Conservation (phyloP, 1,140 invertebrate species). For the Rhagoletis pomonella region DNA sequence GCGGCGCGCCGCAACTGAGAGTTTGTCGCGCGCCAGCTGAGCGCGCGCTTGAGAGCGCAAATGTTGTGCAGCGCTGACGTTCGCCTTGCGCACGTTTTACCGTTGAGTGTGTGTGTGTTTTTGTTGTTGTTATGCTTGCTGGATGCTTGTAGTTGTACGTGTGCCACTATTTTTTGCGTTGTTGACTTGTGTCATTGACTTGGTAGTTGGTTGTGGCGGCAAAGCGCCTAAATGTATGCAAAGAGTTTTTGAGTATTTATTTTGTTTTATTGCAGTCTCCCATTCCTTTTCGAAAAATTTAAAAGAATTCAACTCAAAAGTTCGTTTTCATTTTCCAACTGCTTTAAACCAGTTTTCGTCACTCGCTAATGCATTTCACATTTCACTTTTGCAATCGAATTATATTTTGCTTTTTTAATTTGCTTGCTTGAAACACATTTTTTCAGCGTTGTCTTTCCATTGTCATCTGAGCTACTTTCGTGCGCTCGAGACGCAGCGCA, state of each 20-base stretch:
- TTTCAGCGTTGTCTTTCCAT: background rate
- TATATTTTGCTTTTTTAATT: background rate
- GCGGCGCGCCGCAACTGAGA: background rate
- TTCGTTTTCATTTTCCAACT: background rate
- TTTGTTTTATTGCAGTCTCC: background rate
- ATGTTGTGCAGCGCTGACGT: background rate
- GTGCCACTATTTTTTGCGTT: background rate
- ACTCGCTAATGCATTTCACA: background rate
- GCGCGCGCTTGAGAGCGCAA: background rate
- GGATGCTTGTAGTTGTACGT: background rate
- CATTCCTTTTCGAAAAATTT: background rate
- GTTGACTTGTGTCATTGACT: slow-evolving; percentile 14
- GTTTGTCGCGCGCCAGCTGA: background rate
- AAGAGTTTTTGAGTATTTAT: background rate
- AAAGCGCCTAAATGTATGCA: slow-evolving; percentile 17
- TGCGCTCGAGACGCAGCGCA: background rate
- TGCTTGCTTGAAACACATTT: background rate
- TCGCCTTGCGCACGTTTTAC: background rate
- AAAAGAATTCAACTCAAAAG: background rate
- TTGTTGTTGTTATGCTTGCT: background rate
- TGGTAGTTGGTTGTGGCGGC: background rate
- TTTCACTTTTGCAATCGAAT: background rate
- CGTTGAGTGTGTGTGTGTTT: background rate
- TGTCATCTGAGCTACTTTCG: background rate
- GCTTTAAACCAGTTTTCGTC: background rate